phyloP scores from a whole-genome alignment of 2,797 vertebrate species.

The Chrysocyon brachyurus region DNA sequence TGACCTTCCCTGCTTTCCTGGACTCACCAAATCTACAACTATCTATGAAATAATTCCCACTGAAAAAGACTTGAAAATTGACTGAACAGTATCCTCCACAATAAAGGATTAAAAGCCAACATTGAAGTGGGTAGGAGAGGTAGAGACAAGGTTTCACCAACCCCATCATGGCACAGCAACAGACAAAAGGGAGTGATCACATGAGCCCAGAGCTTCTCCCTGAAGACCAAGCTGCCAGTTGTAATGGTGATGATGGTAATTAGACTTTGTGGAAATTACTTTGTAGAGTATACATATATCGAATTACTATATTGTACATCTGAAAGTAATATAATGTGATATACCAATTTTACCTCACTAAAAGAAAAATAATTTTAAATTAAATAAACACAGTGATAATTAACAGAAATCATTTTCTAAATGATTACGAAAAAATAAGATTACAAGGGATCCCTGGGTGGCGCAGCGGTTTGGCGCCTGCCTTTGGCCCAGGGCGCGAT shows the following conservation, averaged over 20 bases:
- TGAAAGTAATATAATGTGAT: neutral
- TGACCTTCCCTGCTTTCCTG: neutral
- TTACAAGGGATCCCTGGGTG: too few relatives aligned
- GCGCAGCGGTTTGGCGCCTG: too few relatives aligned
- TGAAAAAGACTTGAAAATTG: neutral
- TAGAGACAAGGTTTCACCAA: neutral
- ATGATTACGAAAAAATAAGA: neutral
- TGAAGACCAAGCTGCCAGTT: neutral
- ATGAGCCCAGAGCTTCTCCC: neutral
- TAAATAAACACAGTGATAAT: neutral
- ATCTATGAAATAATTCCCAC: neutral
- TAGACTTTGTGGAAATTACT: neutral
- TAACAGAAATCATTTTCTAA: neutral
- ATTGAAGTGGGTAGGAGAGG: neutral
- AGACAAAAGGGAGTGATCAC: neutral
- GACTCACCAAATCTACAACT: neutral
- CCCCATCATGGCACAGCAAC: neutral
- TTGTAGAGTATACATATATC: neutral
- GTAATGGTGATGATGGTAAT: neutral
- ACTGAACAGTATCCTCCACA: neutral
- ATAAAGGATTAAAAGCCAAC: neutral
- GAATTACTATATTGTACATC: neutral
- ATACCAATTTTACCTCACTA: neutral
- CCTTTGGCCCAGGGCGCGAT: too few relatives aligned
- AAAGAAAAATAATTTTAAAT: neutral